phyloP scores from a whole-genome alignment of 2,797 vertebrate species.

The Pangasius larnaudii region DNA sequence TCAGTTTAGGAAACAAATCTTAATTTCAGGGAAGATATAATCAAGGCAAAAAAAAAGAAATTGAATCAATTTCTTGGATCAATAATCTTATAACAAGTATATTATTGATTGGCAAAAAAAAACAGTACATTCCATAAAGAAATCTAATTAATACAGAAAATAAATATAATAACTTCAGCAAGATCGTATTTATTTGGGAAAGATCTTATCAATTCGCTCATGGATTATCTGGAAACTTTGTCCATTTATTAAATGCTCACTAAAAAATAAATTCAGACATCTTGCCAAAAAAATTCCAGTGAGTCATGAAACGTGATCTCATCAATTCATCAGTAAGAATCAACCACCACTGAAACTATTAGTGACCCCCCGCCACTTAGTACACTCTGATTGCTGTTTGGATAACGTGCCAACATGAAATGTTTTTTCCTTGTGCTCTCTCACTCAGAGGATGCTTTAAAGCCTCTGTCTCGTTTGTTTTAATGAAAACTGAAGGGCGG shows the following conservation, averaged over 20 bases:
- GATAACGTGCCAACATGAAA: not conserved
- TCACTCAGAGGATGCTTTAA: slow-evolving; percentile 33
- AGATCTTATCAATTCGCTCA: not conserved
- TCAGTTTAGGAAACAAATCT: not conserved
- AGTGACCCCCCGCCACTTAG: not conserved
- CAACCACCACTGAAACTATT: not conserved
- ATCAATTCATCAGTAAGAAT: not conserved
- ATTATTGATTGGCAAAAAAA: not conserved
- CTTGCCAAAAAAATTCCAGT: not conserved
- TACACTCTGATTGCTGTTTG: not conserved
- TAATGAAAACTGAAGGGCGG: slow-evolving; percentile 60
- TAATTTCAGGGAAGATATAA: not conserved
- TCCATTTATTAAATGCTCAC: not conserved
- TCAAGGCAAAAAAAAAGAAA: not conserved
- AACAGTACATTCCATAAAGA: not conserved
- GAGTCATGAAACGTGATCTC: not conserved
- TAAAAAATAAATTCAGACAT: not conserved
- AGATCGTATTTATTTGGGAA: not conserved
- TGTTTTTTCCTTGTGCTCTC: not conserved
- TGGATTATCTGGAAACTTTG: not conserved
- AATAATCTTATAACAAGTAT: not conserved
- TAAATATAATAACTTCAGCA: not conserved
- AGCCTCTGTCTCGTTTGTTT: slow-evolving; percentile 53
- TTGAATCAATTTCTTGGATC: not conserved
- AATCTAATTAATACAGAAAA: not conserved